Evolutionary conservation across 1,140 invertebrate species (phyloP), one percentile per base, ranked within the genome.

Genomic region (Theocolax elegans): DNA sequence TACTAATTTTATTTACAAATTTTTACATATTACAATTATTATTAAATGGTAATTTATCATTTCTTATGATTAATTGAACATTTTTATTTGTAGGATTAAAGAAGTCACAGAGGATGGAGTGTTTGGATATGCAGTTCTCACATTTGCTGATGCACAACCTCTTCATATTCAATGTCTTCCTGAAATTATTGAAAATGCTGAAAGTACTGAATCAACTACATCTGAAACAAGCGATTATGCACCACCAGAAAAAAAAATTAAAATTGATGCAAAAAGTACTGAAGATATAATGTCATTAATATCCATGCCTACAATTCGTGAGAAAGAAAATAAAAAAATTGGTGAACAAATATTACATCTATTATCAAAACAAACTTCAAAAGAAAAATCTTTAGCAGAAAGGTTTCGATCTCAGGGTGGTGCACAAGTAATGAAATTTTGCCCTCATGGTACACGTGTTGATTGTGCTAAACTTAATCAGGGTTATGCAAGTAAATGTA

Each of bases 291-390:
- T 86, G 93, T 97, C 94, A 44, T 84, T 99, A 21, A 87, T 99
- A 48, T 95, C 95, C 12, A 93, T 96, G 90, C 94, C 96, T 19
- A 97, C 96, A 0, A 96, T 95, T 53, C 90, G 95, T 78, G 96
- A 99, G 81, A 96, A 96, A 82, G 95, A 97, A 81, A 97, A 91
- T 73, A 98, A 98, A 83, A 94, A 96, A 86, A 90, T 98, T 8
- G 96, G 95, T 1, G 97, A 99, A 87, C 97, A 99, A 85, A 98
- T 99, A 67, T 87, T 97, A 70, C 95, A 97, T 80, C 84, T 99
- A 8, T 85, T 99, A 0, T 97, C 95, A 73, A 97, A 97, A 85
- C 96, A 96, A 21, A 98, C 96, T 3, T 96, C 96, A 1, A 99
- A 98, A 87, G 97, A 99, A 83, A 91, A 93, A 78, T 96, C 93